Evolutionary conservation across 2,113 vertebrate genomes (phyloP), one percentile per base, ranked within the genome.

Genomic region (Dasyornis broadbenti): DNA sequence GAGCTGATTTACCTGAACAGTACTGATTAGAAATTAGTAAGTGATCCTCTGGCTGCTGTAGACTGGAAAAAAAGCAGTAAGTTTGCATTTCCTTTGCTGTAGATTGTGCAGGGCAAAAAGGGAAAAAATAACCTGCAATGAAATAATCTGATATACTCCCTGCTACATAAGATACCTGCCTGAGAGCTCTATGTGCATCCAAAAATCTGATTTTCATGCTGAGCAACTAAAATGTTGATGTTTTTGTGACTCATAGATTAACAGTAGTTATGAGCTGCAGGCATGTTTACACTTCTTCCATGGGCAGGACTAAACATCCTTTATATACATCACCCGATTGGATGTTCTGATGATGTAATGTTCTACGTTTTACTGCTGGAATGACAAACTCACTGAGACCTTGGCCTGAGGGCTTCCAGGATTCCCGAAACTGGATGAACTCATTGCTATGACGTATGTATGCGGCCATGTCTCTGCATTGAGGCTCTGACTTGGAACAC

Each of bases 391-490:
- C 28, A 10, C 7, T 10, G 19, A 20, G 50, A 52, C 59, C 30
- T 53, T 49, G 73, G 18, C 33, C 49, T 0, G 0, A 49, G 87
- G 78, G 40, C 79, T 47, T 64, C 63, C 33, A 52, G 42, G 20
- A 13, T 92, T 90, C 79, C 86, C 3, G 0, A 61, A 77, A 61
- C 2, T 39, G 59, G 37, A 14, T 82, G 63, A 91, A 24, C 63
- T 82, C 82, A 21, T 21, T 16, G 59, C 64, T 66, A 0, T 61
- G 60, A 64, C 2, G 8, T 7, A 27, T 0, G 0, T 13, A 1
- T 6, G 16, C 33, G 56, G 31, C 61, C 23, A 3, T 24, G 30
- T 35, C 26, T 69, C 45, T 75, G 31, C 19, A 2, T 0, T 1
- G 7, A 33, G 24, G 15, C 47, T 84, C 49, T 42, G 61, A 10